Evolutionary conservation across 1,140 invertebrate genomes (phyloP), one percentile per base, ranked within the genome.

Genomic region (Drusus annulatus): DNA sequence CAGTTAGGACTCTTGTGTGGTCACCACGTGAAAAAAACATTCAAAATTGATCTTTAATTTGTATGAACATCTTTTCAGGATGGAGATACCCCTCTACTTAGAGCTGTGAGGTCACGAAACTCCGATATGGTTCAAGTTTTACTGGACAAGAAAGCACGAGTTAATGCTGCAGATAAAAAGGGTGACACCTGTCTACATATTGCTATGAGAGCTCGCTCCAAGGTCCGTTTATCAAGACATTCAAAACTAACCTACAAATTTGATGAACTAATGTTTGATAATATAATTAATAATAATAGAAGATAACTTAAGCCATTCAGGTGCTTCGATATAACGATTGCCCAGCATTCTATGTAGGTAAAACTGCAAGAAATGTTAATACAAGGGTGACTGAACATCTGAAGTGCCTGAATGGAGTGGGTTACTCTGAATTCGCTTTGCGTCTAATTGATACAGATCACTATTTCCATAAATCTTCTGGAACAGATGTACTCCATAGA

Each of bases 161-260:
- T 99, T 19, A 93, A 94, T 56, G 96, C 96, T n/a, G 93, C 94
- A 25, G 98, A 99, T 88, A 98, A 97, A 88, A 94, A 96, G 85
- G 98, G 98, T 1, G 98, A 99, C 87, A 99, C 97, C 63, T 96
- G 95, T n/a, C 90, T 99, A 21, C 98, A 99, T 88, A 97, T 99
- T 80, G 97, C 98, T 0, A 97, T 99, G 94, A 90, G 98, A 80
- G 97, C 97, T 0, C 90, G 97, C 65, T 98, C 96, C 21, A 98
- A 96, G 89, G 88, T 90, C 83, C 60, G 21, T 75, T 28, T 28
- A 28, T 28, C 25, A 54, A 63, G 8, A n/a, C 1, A 23, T 31
- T 7, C n/a, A 60, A 60, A 60, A 15, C 3, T 23, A 17, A 50
- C 3, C 28, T 36, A 31, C 65, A 31, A 45, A 65, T n/a, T 1